Percentiles rank a stretch among this genome's conserved stretches.
Conservation (phyloP, 2,888 invertebrate genomes). For the Arctia plantaginis region DNA sequence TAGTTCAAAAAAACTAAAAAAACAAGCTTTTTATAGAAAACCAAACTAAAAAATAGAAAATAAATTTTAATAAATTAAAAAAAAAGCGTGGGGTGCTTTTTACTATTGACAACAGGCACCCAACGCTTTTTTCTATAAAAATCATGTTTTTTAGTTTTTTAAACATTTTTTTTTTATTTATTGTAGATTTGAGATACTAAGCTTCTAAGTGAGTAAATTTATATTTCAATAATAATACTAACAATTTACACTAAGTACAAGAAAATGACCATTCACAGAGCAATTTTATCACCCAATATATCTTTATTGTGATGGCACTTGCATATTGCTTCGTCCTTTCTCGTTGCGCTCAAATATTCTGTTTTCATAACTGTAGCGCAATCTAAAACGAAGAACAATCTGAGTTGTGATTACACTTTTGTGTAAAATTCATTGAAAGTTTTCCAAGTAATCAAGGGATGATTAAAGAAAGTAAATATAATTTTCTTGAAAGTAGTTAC, state of each 20-base stretch:
- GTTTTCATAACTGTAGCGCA: constrained; percentile 9
- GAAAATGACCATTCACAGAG: not conserved
- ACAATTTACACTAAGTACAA: not conserved
- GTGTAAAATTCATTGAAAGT: constrained; percentile 34
- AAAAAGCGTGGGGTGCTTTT: too few species aligned
- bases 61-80: too few species aligned
- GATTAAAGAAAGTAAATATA: constrained; percentile 8
- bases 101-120: too few species aligned
- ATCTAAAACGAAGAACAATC: constrained; percentile 20
- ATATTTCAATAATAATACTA: not conserved
- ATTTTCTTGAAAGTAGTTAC: not conserved
- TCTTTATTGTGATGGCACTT: constrained; percentile 3
- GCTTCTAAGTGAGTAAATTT: too few species aligned
- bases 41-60: too few species aligned
- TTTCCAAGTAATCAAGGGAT: constrained; percentile 23
- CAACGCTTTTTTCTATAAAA: too few species aligned
- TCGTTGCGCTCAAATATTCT: constrained; percentile 20
- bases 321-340: constrained; percentile 11
- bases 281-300: too few species aligned
- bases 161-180: too few species aligned
- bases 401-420: constrained; percentile 30
- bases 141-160: too few species aligned
- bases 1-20: too few species aligned
- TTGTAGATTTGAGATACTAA: too few species aligned
- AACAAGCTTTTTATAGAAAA: too few species aligned